These are phyloP conservation scores for Catotricha subobsoleta DNA, from an alignment of 2,888 invertebrate species.

Conservation along the genomic window DNA sequence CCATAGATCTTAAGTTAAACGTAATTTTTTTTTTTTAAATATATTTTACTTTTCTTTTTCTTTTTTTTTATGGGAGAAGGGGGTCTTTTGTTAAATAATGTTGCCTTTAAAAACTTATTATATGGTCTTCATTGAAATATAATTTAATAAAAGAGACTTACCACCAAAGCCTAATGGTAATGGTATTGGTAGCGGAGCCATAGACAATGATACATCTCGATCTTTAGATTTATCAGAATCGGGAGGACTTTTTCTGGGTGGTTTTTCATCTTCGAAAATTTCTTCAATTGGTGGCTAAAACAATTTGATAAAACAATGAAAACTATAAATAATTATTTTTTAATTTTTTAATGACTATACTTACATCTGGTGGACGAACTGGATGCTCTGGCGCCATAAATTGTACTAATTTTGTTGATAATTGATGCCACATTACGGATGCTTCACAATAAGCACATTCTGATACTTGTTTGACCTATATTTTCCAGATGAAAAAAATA, in stretches of 20 bases:
- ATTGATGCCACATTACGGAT: slow-evolving; percentile 85
- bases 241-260: slow-evolving; percentile 46
- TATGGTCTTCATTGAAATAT: background rate
- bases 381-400: slow-evolving; percentile 61
- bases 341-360: slow-evolving; percentile 15
- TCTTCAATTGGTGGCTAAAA: slow-evolving; percentile 46
- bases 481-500: too few species aligned
- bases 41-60: background rate
- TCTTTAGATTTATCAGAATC: slow-evolving; percentile 48
- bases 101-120: background rate
- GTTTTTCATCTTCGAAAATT: slow-evolving; percentile 42
- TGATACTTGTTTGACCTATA: slow-evolving; percentile 21
- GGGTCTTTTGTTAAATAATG: background rate
- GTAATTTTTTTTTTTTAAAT: background rate
- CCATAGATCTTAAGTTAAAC: slow-evolving; percentile 4
- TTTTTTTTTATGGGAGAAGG: slow-evolving; percentile 2
- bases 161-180: slow-evolving; percentile 29
- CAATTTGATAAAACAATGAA: background rate
- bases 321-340: slow-evolving; percentile 1
- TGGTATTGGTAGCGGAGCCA: slow-evolving; percentile 30
- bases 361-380: slow-evolving; percentile 57
- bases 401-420: slow-evolving; percentile 61
- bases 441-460: slow-evolving; percentile 90
- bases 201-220: slow-evolving; percentile 34
- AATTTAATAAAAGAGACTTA: slow-evolving; percentile 12